Base-by-base conservation (phyloP, 2,113 vertebrate species). In the Serinus canaria region DNA sequence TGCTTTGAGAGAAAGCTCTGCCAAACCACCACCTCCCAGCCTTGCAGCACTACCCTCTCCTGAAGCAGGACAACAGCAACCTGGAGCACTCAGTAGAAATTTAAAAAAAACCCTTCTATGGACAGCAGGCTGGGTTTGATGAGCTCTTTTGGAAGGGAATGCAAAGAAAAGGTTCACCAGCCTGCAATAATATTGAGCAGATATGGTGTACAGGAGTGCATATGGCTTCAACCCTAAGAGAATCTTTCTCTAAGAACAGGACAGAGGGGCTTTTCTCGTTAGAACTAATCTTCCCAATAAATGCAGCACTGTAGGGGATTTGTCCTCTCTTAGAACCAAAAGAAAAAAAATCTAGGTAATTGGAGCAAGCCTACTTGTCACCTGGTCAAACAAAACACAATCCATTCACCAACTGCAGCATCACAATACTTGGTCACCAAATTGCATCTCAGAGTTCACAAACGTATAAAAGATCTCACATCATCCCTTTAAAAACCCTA, bases 101-200 rank as follows among this genome's bases (percentile, higher is more conserved):
- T 11, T 31, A 8, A 30, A 37, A 44, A 44, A 18, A 13, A 11
- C 12, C 4, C 2, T 75, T 25, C 14, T 35, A 5, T 1, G 2
- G 47, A 77, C 73, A 80, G 62, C 41, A 88, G 46, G 25, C 12
- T 15, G 20, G 17, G 11, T 64, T n/a, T 35, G 31, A 80, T 14
- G 20, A 79, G 43, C 17, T 58, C 37, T 70, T 80, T 75, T 62
- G 68, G 28, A 92, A 72, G 21, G 11, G 10, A 64, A 62, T 35
- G 22, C 43, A 43, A 60, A 83, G 60, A 37, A 66, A 66, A 33
- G 5, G 12, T 39, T 91, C 46, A 35, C 10, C 37, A 47, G 60
- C 41, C 64, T 41, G 30, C 46, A 58, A 14, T 10, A 75, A 52
- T 39, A 82, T 15, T 75, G 24, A 60, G 17, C 11, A 19, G 31